Percentiles rank a stretch among this genome's conserved stretches.
Evolutionary conservation across 2,113 vertebrate species (phyloP).

Genomic region (Spermophilus dauricus): DNA sequence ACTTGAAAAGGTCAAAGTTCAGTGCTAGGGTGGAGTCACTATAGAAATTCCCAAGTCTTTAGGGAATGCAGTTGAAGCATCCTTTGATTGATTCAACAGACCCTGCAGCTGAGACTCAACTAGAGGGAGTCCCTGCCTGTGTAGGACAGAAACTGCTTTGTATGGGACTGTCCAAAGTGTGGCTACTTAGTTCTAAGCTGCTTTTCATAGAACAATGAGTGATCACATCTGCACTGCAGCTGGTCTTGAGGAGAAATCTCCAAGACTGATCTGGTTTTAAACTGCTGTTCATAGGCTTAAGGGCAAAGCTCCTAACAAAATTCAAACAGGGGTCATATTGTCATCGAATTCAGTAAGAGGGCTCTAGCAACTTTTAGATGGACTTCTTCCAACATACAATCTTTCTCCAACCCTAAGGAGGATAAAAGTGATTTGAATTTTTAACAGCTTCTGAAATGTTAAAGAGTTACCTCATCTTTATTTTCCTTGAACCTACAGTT

Average conservation of each 20-base stretch:
- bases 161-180: slow-evolving; percentile 32
- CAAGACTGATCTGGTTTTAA: slow-evolving; percentile 62
- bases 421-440: background rate
- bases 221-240: slow-evolving; percentile 70
- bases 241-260: slow-evolving; percentile 45
- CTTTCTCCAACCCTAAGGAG: background rate
- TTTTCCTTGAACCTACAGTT: background rate
- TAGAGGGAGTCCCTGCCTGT: slow-evolving; percentile 40
- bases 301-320: slow-evolving; percentile 15
- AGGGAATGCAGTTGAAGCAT: slow-evolving; percentile 49
- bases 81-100: slow-evolving; percentile 69
- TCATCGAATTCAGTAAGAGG: slow-evolving; percentile 34
- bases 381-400: background rate
- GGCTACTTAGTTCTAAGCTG: slow-evolving; percentile 8
- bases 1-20: slow-evolving; percentile 39
- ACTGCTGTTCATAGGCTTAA: background rate
- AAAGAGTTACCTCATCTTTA: background rate
- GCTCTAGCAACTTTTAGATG: background rate
- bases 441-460: background rate
- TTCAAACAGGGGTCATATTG: background rate
- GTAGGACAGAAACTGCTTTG: slow-evolving; percentile 78
- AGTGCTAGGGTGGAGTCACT: background rate
- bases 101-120: slow-evolving; percentile 46
- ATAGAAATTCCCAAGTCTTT: slow-evolving; percentile 43
- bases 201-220: slow-evolving; percentile 63